Evolutionary conservation across 2,797 vertebrate genomes (phyloP), one percentile per base, ranked within the genome.

Genomic region (Eupleurogrammus muticus): DNA sequence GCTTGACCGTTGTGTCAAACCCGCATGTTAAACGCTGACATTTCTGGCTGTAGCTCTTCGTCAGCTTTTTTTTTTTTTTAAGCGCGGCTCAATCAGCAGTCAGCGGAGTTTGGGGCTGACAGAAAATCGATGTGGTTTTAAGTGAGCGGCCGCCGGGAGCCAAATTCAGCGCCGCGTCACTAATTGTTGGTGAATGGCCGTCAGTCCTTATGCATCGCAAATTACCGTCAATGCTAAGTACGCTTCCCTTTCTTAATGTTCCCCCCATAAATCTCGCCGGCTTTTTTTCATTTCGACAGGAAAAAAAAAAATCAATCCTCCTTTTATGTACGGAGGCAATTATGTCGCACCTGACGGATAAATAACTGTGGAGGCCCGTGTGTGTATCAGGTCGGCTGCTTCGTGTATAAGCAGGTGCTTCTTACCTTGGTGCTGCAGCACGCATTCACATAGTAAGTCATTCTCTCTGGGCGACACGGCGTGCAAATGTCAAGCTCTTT

Each of bases 141-240:
- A 70, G 56, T 59, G 66, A 87, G 71, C 68, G 72, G 79, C 84
- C 76, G 73, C 16, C 2, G 53, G 59, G 60, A 74, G 79, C 64
- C 67, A 79, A 70, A 66, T 74, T n/a, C n/a, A n/a, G n/a, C 13
- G 44, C 40, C 66, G 61, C 50, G 21, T 42, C n/a, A 66, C 21
- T 80, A 69, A 74, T 63, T 70, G 75, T 57, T 66, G 64, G 44
- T 70, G 73, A 84, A 60, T 55, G 56, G 59, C 23, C 79, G 74
- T 81, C 75, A 58, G 66, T 61, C 36, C 12, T 1, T 21, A 32
- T 11, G 20, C 74, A 48, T 71, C 73, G 55, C 42, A 53, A 70
- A 16, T 36, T 49, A 53, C 56, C 40, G 72, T 77, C 85, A 73
- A 12, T 52, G 4, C 48, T n/a, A 51, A 71, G 73, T 51, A n/a